Conservation (phyloP, 2,797 vertebrate species). For the Hippoglossus hippoglossus region DNA sequence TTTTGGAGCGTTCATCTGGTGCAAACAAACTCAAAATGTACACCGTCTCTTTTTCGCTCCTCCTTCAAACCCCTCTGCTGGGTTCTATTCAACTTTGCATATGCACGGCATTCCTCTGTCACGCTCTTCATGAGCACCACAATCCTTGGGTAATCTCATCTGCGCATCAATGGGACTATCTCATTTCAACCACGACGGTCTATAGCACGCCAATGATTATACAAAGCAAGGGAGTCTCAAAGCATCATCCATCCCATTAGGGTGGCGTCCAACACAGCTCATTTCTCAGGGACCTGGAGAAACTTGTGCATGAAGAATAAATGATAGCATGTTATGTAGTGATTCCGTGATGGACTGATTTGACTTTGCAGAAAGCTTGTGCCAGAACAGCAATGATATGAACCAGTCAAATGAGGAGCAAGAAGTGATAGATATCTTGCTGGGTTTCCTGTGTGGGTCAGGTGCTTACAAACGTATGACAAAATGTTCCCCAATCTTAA, state of each 20-base stretch:
- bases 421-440: not conserved
- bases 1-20: conserved; percentile 33
- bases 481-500: not conserved
- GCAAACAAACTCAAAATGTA: not conserved
- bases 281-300: conserved; percentile 12
- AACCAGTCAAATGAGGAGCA: not conserved
- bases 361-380: not conserved
- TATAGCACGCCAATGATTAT: conserved; percentile 13
- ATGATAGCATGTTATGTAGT: not conserved
- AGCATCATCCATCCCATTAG: conserved; percentile 14
- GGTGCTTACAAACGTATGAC: not conserved
- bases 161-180: conserved; percentile 38
- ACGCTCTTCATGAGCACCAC: conserved; percentile 8
- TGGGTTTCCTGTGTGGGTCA: not conserved
- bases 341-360: too few relatives aligned
- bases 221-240: conserved; percentile 26
- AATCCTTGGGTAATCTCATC: conserved; percentile 47
- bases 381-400: not conserved
- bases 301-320: conserved; percentile 10
- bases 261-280: conserved; percentile 17
- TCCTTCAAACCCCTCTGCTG: conserved; percentile 6
- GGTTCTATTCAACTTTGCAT: conserved; percentile 13
- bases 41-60: not conserved
- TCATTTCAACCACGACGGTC: conserved; percentile 19
- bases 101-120: conserved; percentile 5